Percentiles rank a stretch among this genome's conserved stretches.
These are phyloP conservation scores for Calameuta idolon DNA, from an alignment of 2,888 invertebrate genomes.

Conservation along the genomic window DNA sequence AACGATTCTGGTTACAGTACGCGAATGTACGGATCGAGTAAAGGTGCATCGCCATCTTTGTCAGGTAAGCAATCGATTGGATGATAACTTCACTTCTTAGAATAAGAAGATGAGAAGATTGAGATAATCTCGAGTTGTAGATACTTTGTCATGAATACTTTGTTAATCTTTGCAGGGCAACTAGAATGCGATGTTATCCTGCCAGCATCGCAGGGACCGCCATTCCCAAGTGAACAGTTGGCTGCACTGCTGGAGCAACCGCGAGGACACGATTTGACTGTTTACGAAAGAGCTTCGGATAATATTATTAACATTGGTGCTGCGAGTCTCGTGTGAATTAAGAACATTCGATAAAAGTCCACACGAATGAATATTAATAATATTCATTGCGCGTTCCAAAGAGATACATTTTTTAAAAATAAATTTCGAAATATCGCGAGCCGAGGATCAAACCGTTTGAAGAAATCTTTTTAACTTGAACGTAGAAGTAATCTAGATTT, in stretches of 20 bases:
- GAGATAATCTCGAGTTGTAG: neutral
- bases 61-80: conserved; percentile 62
- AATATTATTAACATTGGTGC: conserved; percentile 70
- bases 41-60: conserved; percentile 82
- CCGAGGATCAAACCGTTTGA: neutral
- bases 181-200: conserved; percentile 58
- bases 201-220: conserved; percentile 40
- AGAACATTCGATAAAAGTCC: neutral
- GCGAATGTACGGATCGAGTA: conserved; percentile 82
- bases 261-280: conserved; percentile 53
- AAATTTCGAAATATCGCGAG: neutral
- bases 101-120: neutral
- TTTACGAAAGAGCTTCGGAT: conserved; percentile 55
- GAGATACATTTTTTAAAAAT: neutral
- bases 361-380: neutral
- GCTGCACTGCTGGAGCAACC: conserved; percentile 55
- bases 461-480: neutral
- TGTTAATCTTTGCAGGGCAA: conserved; percentile 44
- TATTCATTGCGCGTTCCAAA: neutral
- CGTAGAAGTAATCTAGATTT: neutral
- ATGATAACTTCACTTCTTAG: neutral
- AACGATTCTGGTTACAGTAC: conserved; percentile 90
- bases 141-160: conserved; percentile 3
- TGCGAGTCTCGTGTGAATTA: conserved; percentile 75
- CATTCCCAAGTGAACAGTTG: conserved; percentile 52